phyloP scores from a whole-genome alignment of 2,888 invertebrate genomes.

The Andrena dorsata region DNA sequence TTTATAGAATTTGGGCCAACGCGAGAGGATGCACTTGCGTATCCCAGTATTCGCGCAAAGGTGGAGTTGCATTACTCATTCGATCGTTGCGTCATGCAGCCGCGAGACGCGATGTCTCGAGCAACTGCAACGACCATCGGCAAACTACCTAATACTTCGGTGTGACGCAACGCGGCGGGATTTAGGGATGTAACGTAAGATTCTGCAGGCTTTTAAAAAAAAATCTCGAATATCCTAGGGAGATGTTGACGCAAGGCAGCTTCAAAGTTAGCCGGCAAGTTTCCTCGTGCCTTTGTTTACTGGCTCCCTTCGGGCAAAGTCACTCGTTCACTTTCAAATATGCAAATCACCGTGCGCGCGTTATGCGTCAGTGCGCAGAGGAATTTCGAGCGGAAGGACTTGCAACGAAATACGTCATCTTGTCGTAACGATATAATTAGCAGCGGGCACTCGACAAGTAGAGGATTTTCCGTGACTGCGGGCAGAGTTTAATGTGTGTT shows the following conservation, averaged over 20 bases:
- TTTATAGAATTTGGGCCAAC: background rate
- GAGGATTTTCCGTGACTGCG: background rate
- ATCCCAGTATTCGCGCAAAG: background rate
- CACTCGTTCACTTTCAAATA: constrained; percentile 78
- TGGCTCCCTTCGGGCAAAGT: constrained; percentile 59
- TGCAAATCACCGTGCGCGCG: constrained; percentile 76
- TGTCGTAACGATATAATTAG: constrained; percentile 46
- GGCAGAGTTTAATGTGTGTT: background rate
- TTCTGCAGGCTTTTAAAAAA: background rate
- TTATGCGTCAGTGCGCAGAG: constrained; percentile 78
- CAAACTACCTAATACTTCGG: background rate
- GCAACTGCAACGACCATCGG: constrained; percentile 19
- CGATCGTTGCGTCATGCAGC: constrained; percentile 25
- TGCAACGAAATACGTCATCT: constrained; percentile 36
- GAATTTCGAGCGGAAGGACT: constrained; percentile 76
- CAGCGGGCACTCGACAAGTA: constrained; percentile 4
- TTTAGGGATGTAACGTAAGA: constrained; percentile 55
- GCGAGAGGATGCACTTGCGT: background rate
- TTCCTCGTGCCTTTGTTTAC: constrained; percentile 46
- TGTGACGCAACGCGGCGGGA: constrained; percentile 31
- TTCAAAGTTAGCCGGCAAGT: constrained; percentile 13
- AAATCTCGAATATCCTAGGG: background rate
- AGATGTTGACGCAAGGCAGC: constrained; percentile 13
- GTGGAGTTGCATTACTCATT: constrained; percentile 2
- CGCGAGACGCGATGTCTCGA: constrained; percentile 13